Conservation (phyloP, 2,797 vertebrate genomes). For the Muraenolepis orangiensis region DNA sequence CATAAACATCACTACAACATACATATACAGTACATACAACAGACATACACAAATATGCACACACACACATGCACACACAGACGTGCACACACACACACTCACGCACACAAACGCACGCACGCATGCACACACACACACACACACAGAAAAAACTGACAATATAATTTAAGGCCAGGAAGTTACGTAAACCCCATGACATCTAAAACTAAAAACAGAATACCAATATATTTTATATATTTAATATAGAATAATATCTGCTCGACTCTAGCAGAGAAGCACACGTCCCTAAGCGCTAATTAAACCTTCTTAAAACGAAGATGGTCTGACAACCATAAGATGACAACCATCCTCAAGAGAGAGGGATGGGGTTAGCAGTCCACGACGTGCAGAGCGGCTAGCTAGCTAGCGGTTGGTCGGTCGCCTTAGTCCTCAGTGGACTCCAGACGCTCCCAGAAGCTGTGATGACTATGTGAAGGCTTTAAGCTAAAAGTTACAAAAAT, state of each 20-base stretch:
- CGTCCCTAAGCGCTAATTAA: conserved; percentile 34
- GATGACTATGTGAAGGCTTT: neutral
- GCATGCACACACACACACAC: neutral
- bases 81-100: neutral
- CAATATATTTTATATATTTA: conserved; percentile 37
- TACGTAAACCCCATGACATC: conserved; percentile 21
- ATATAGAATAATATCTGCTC: no score
- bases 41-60: neutral
- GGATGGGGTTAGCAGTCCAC: conserved; percentile 42
- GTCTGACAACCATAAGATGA: conserved; percentile 25
- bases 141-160: neutral
- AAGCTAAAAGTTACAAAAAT: no score
- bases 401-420: no score
- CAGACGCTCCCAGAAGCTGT: no score
- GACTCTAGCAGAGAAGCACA: conserved; percentile 29
- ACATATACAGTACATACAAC: no score
- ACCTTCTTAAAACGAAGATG: conserved; percentile 33
- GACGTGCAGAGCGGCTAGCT: conserved; percentile 48
- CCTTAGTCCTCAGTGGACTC: conserved; percentile 28
- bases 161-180: neutral
- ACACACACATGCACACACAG: no score
- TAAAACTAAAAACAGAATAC: conserved; percentile 26
- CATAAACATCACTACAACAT: neutral
- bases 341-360: conserved; percentile 28
- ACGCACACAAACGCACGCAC: neutral